Base-by-base conservation (phyloP, 2,888 invertebrate species). In the Trachelus troglodyta region DNA sequence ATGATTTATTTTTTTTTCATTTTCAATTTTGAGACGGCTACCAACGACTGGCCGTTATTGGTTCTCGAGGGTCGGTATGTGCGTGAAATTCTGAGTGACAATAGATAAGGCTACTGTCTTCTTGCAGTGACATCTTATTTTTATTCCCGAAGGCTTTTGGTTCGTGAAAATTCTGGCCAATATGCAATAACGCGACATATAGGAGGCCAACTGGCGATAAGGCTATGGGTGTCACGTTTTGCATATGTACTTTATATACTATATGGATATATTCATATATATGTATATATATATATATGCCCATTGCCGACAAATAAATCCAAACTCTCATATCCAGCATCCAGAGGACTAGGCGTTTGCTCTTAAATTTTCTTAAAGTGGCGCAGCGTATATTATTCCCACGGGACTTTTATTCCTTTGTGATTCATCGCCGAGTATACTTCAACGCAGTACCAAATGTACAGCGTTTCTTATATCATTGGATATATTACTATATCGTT, bases 331-430 rank as follows among this genome's bases (percentile, higher is more conserved):
- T 89, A 89, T 87, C 88, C 89, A 86, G 87, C 83, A 73, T 76
- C 37, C 76, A n/a, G 73, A 34, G 30, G 31, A 71, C 69, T 77
- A 77, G 80, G 69, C 81, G 77, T 76, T 74, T 74, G 83, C 85
- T 83, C 87, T 86, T 89, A 89, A 89, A 90, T 89, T 89, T 90
- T 87, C 86, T 87, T 86, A 88, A 87, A 85, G 87, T 84, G 84
- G 80, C 84, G 83, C 83, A 35, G 81, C 88, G 85, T 87, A 87
- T 86, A 87, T 88, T 89, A 87, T 85, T 79, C 83, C 79, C 76
- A 78, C 75, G 80, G 81, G 79, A 81, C 77, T 56, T 56, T 56
- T 56, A 56, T 56, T 23, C 23, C 56, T 23, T 56, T 56, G 56
- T 56, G 56, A 56, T 56, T 56, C 23, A 56, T 56, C 23, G 56